A percentile compares a stretch with the other conserved stretches of the same genome.
These are phyloP conservation scores for Limnodromus scolopaceus DNA, from an alignment of 2,797 vertebrate species.

Conservation along the genomic window DNA sequence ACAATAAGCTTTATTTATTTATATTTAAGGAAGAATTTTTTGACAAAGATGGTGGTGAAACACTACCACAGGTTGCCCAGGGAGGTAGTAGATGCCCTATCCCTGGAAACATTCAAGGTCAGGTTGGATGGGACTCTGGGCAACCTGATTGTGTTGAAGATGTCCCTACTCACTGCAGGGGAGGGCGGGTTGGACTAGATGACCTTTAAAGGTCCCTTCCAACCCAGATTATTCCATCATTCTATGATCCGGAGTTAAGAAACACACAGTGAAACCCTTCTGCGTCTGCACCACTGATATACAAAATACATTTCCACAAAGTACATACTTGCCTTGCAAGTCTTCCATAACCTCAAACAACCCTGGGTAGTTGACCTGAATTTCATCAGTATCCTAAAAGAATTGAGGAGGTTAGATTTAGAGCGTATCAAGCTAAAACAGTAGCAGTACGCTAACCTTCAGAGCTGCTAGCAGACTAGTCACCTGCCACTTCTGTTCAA, in stretches of 20 bases:
- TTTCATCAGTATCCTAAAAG: constrained; percentile 89
- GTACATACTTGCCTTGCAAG: constrained; percentile 85
- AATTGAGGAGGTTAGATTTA: background rate
- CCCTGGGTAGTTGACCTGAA: constrained; percentile 92
- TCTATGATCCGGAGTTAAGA: background rate
- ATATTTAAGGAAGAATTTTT: background rate
- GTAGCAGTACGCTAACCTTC: background rate
- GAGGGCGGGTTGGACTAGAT: background rate
- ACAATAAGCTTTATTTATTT: background rate
- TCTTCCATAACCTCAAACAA: constrained; percentile 92
- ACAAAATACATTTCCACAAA: background rate
- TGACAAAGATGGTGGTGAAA: background rate
- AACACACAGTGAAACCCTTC: background rate
- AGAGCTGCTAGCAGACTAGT: background rate
- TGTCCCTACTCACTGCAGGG: background rate
- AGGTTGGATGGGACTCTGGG: fast-evolving
- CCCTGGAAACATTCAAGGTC: background rate
- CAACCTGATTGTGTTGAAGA: background rate
- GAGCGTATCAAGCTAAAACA: background rate
- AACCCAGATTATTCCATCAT: background rate
- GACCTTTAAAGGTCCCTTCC: background rate
- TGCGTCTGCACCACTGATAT: background rate
- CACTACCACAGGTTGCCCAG: background rate
- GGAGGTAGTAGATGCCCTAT: background rate
- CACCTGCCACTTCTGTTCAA: background rate